phyloP scores from a whole-genome alignment of 2,113 vertebrate genomes.

The Helogale parvula region DNA sequence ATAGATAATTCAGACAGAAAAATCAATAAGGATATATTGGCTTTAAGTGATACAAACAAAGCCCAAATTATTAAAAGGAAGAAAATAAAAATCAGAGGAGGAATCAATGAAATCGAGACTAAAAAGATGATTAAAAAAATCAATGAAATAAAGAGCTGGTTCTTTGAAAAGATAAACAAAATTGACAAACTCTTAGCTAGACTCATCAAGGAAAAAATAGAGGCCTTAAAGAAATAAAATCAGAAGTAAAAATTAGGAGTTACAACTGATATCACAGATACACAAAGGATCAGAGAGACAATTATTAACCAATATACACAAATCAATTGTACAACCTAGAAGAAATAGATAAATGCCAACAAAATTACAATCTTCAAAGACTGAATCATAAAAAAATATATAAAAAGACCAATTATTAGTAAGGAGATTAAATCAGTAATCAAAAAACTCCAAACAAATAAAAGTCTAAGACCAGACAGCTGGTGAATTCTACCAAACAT shows the following conservation, averaged over 20 bases:
- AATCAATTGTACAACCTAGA: not conserved
- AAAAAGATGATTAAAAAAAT: not conserved
- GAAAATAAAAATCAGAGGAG: not conserved
- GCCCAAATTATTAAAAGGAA: not conserved
- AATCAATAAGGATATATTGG: not conserved
- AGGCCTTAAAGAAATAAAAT: not conserved
- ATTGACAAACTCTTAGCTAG: not conserved
- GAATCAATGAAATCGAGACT: not conserved
- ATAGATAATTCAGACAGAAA: not conserved
- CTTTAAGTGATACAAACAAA: not conserved
- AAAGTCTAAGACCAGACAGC: not conserved
- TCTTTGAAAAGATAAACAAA: not conserved
- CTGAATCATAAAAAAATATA: not conserved
- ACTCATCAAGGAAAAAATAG: not conserved
- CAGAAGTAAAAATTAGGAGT: not conserved
- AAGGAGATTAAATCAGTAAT: not conserved
- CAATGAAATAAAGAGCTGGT: not conserved
- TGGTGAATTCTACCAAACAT: not conserved
- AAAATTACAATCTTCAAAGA: not conserved
- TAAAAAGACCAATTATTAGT: not conserved
- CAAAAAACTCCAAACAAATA: not conserved
- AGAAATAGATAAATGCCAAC: not conserved
- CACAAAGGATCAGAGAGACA: not conserved
- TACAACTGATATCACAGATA: not conserved
- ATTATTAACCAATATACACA: not conserved